Conservation (phyloP, 2,797 vertebrate species). For the Todus mexicanus region DNA sequence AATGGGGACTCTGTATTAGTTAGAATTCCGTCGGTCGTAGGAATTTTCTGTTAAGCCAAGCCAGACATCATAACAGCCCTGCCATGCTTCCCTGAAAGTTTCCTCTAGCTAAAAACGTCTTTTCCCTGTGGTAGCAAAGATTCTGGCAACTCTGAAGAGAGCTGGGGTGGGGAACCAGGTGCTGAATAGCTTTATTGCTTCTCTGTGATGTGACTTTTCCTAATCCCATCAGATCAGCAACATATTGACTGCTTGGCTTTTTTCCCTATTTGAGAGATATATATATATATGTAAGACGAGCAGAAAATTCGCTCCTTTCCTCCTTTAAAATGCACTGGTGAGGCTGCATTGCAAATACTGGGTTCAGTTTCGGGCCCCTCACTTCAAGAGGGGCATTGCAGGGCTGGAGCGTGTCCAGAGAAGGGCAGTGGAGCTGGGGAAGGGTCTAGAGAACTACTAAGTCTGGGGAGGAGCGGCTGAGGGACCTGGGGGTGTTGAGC, state of each 20-base stretch:
- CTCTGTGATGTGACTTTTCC: background rate
- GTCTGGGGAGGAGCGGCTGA: background rate
- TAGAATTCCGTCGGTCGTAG: background rate
- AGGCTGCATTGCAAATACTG: background rate
- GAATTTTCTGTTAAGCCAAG: background rate
- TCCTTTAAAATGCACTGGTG: background rate
- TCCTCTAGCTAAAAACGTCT: background rate
- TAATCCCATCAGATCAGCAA: background rate
- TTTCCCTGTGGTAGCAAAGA: background rate
- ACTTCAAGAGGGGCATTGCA: background rate
- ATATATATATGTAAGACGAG: background rate
- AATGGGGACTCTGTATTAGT: background rate
- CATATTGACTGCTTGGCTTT: conserved; percentile 7
- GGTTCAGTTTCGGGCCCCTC: background rate
- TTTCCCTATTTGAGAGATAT: background rate
- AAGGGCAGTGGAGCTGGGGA: background rate
- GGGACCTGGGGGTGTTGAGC: background rate
- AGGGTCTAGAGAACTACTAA: background rate
- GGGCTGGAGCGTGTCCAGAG: background rate
- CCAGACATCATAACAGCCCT: background rate
- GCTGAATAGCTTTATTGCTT: background rate
- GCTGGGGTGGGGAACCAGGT: background rate
- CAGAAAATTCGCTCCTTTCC: background rate
- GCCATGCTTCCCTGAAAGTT: background rate
- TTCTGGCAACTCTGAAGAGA: background rate